Base-by-base conservation (phyloP, 1,140 invertebrate genomes). In the Drosophila prosaltans region DNA sequence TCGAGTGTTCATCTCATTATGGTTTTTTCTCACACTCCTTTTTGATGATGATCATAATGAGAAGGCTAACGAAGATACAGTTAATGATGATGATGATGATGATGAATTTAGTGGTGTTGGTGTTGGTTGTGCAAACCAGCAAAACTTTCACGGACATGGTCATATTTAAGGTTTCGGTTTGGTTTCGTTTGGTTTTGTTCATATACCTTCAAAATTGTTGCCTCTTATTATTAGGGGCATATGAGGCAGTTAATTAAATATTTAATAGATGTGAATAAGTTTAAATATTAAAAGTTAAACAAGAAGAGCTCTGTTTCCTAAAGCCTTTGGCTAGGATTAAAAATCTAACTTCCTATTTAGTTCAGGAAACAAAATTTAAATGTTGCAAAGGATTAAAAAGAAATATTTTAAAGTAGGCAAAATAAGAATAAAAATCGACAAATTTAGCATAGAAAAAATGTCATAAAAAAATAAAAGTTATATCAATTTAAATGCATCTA, bases 1-100 rank as follows among this genome's bases (percentile, higher is more conserved):
- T 26, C 69, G 68, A 67, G 71, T 71, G 85, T 80, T 80, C 73
- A 78, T 82, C 83, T 80, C 80, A 89, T 88, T 88, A 83, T 76
- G 80, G 60, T 80, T 89, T 77, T 72, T 51, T 26, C 45, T 51
- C 70, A 65, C 65, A 70, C 69, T 62, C 45, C 24, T 51, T 26
- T 36, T 7, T 36, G 4, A 1, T 26, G 21, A 3, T 51, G 45
- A 8, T 51, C 45, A 51, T 51, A 9, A 51, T 51, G 45, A 51
- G 45, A 24, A 51, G 9, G 8, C 45, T 8, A 21, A 21, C 16
- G 45, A 21, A 21, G 45, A 1, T 24, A 48, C 6, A 48, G 16
- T 24, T 51, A 24, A 51, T 51, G 45, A 51, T 26, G 21, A 51
- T 24, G 21, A 48, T 51, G 8, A 51, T 51, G 45, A 51, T 26